phyloP scores from a whole-genome alignment of 2,888 invertebrate species.

The Drosophila mettleri region DNA sequence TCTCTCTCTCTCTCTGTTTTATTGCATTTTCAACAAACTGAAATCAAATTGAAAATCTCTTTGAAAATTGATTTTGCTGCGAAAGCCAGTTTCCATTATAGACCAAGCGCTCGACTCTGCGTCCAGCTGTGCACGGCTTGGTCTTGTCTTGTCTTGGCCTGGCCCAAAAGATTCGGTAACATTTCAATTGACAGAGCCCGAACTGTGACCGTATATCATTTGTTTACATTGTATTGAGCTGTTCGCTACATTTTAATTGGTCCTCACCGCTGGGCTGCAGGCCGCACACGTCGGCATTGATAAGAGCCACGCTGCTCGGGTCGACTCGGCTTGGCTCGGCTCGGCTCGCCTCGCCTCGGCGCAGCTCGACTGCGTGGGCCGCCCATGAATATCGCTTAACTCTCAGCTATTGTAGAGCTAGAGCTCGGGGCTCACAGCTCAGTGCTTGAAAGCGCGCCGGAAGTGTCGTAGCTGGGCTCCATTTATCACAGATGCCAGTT shows the following conservation, averaged over 20 bases:
- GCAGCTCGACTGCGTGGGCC: slow-evolving; percentile 59
- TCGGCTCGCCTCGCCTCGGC: too few species aligned
- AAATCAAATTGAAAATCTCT: slow-evolving; percentile 13
- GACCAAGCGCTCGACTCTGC: slow-evolving; percentile 6
- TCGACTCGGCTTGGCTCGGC: too few species aligned
- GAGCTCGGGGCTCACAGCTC: slow-evolving; percentile 9
- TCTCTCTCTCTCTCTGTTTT: slow-evolving; percentile 1
- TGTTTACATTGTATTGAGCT: slow-evolving; percentile 80
- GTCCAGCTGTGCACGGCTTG: slow-evolving; percentile 67
- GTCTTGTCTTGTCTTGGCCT: too few species aligned
- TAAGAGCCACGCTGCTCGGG: slow-evolving; percentile 45
- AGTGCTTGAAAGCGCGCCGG: slow-evolving; percentile 56
- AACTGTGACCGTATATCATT: slow-evolving; percentile 76
- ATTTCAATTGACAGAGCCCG: slow-evolving; percentile 62
- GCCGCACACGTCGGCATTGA: slow-evolving; percentile 67
- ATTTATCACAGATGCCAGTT: slow-evolving; percentile 66
- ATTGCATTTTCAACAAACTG: slow-evolving; percentile 9
- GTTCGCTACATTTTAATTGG: slow-evolving; percentile 74
- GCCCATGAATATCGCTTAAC: slow-evolving; percentile 2
- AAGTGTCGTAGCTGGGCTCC: slow-evolving; percentile 56
- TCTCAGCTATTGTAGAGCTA: slow-evolving; percentile 16
- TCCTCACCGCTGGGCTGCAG: slow-evolving; percentile 29
- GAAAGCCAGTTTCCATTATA: slow-evolving; percentile 43
- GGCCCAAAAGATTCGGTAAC: slow-evolving; percentile 58
- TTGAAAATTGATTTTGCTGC: slow-evolving; percentile 56